phyloP scores from a whole-genome alignment of 2,797 vertebrate species.

The Tauraco hartlaubi region DNA sequence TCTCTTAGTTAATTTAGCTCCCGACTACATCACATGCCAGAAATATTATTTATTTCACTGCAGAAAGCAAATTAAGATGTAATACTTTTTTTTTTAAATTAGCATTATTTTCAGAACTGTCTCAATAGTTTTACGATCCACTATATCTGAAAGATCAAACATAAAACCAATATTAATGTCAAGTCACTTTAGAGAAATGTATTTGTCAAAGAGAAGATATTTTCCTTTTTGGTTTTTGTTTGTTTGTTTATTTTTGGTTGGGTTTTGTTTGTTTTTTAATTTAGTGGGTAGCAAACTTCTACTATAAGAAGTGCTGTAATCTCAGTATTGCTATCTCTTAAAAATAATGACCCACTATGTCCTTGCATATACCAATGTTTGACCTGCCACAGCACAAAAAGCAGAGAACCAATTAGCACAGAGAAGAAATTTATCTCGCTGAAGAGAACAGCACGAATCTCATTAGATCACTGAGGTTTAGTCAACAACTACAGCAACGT shows the following conservation, averaged over 20 bases:
- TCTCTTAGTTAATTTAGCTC: background rate
- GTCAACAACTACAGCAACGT: background rate
- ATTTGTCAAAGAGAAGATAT: background rate
- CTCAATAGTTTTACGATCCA: background rate
- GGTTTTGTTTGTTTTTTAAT: background rate
- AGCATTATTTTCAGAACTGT: background rate
- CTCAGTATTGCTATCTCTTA: background rate
- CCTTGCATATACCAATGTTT: background rate
- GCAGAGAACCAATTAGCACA: background rate
- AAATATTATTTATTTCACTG: background rate
- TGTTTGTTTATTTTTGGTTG: background rate
- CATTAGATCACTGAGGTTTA: accelerated
- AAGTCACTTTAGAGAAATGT: background rate
- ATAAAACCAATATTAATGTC: background rate
- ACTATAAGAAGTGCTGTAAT: background rate
- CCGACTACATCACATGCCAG: background rate
- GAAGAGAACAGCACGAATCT: background rate
- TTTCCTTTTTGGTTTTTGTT: background rate
- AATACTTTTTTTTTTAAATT: background rate
- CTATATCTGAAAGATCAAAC: background rate
- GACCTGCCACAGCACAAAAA: background rate
- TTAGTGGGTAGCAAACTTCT: background rate
- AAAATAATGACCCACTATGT: background rate
- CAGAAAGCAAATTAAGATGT: background rate
- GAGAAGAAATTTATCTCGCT: background rate